phyloP scores from a whole-genome alignment of 2,113 vertebrate species.

The Emydocephalus ijimae region DNA sequence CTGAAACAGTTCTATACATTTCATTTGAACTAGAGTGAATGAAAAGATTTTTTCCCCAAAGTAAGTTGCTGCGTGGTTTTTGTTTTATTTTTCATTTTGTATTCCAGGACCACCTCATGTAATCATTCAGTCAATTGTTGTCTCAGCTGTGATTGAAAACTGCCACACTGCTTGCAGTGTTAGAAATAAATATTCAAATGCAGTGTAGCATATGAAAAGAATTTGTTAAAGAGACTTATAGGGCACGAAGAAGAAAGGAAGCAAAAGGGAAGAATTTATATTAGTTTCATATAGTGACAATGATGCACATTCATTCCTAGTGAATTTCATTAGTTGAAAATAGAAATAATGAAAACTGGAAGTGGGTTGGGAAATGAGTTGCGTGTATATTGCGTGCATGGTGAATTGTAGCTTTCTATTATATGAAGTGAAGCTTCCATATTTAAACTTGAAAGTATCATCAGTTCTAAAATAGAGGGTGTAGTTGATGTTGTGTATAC shows the following conservation, averaged over 20 bases:
- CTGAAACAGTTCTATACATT: not conserved
- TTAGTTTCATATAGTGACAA: slow-evolving; percentile 23
- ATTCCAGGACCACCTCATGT: not conserved
- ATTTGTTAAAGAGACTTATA: not conserved
- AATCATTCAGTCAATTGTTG: slow-evolving; percentile 24
- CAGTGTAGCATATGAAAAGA: slow-evolving; percentile 8
- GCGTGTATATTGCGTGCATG: not conserved
- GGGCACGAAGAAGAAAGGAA: slow-evolving; percentile 1
- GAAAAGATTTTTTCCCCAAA: not conserved
- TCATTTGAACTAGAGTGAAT: slow-evolving; percentile 9
- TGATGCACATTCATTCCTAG: not conserved
- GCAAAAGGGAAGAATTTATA: not conserved
- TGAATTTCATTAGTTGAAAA: not conserved
- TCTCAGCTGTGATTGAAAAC: not conserved
- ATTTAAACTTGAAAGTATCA: not conserved
- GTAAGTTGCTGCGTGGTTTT: not conserved
- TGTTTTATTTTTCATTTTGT: not conserved
- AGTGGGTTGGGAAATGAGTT: not conserved
- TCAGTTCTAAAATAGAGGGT: not conserved
- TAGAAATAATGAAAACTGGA: not conserved
- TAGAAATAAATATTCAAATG: slow-evolving; percentile 23
- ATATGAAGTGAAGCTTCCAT: not conserved
- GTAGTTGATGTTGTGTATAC: too few relatives aligned
- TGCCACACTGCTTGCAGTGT: not conserved
- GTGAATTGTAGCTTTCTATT: not conserved